Base-by-base conservation (phyloP, 2,797 vertebrate species). In the Hippoglossus hippoglossus region DNA sequence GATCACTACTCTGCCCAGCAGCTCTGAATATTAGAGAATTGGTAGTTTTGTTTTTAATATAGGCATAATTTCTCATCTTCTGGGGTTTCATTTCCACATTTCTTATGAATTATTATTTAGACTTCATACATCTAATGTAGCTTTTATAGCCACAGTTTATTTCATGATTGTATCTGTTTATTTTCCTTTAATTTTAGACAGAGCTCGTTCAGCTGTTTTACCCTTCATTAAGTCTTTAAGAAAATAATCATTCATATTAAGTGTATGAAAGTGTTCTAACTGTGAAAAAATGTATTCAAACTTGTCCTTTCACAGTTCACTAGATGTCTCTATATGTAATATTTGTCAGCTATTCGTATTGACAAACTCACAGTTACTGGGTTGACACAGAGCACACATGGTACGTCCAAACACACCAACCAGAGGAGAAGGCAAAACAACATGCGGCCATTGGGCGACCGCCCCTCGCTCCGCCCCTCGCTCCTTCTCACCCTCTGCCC, bases 401-500 rank as follows among this genome's bases (percentile, higher is more conserved):
- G 50, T 19, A 24, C 13, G 13, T 46, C 44, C 5, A 46, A 46
- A 46, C 6, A 18, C 44, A 15, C 18, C 15, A 46, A 46, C 16
- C 44, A 31, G 13, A 54, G 50, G 12, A 34, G 16, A 13, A 51
- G 12, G 15, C 54, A 49, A 65, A 57, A 53, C 9, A 72, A 22
- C 68, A 71, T 50, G n/a, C 44, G 59, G 7, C 60, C 34, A 16
- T 65, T 51, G n/a, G 25, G 12, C 26, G 51, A 2, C 9, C 73
- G 5, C 55, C 34, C 67, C 44, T 71, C 26, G 25, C 25, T 55
- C 36, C 47, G 18, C 77, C 66, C 50, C 66, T 53, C 53, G 71
- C 39, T 62, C 46, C 75, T 64, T 79, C 77, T 77, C 85, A 54
- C 81, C 74, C 57, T 67, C 75, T 68, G 78, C 63, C 77, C 52